These are phyloP conservation scores for Helostoma temminkii DNA, from an alignment of 2,797 vertebrate genomes.

Conservation along the genomic window DNA sequence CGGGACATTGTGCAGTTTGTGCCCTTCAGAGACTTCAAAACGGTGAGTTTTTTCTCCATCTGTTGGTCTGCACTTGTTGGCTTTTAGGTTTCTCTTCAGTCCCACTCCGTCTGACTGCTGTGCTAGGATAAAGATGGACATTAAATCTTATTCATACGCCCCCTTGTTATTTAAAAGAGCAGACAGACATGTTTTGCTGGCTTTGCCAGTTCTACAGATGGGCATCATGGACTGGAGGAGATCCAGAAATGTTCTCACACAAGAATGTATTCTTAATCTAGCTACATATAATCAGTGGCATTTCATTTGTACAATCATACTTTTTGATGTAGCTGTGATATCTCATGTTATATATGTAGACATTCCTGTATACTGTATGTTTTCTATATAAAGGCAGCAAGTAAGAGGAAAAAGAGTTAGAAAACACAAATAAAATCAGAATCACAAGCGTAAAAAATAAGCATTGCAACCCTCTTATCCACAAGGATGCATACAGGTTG, in stretches of 20 bases:
- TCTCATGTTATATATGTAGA: not conserved
- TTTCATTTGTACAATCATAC: constrained; percentile 25
- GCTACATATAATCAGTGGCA: constrained; percentile 28
- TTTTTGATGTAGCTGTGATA: not conserved
- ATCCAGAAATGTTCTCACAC: constrained; percentile 45
- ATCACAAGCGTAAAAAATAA: no score
- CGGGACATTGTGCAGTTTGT: constrained; percentile 96
- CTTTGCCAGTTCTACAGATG: constrained; percentile 61
- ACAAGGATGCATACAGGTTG: not conserved
- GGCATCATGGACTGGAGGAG: constrained; percentile 44
- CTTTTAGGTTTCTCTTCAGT: constrained; percentile 18
- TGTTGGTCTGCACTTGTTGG: constrained; percentile 31
- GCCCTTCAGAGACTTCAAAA: constrained; percentile 97
- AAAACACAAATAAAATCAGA: no score
- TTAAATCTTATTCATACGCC: constrained; percentile 17
- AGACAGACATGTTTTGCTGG: constrained; percentile 43
- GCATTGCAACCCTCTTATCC: no score
- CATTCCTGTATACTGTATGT: not conserved
- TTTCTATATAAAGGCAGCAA: no score
- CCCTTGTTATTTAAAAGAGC: constrained; percentile 37
- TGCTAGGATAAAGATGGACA: constrained; percentile 17
- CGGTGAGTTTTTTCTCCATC: constrained; percentile 83
- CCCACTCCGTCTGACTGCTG: constrained; percentile 12
- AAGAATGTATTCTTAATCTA: constrained; percentile 34
- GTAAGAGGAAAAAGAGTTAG: no score